Evolutionary conservation across 2,888 invertebrate genomes (phyloP).

Genomic region (Rhyacophila evoluta): DNA sequence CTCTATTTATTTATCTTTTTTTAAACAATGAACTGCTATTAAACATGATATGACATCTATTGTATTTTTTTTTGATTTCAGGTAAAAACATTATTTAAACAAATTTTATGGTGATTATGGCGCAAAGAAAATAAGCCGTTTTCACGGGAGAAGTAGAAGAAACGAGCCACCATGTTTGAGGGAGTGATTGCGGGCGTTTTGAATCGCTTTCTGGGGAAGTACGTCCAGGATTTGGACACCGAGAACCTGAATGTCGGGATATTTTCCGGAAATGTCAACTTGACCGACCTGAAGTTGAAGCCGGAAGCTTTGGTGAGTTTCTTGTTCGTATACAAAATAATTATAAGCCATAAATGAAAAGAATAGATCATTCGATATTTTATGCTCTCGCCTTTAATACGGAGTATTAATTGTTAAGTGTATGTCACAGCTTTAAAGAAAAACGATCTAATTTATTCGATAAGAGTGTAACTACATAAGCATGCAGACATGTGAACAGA

Average conservation of each 20-base stretch:
- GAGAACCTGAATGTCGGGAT: conserved; percentile 88
- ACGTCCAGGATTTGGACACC: conserved; percentile 84
- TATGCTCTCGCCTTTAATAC: too few species aligned
- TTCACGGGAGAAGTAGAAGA: not conserved
- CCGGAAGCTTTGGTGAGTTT: conserved; percentile 85
- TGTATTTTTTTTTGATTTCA: not conserved
- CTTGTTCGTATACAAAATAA: too few species aligned
- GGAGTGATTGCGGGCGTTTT: conserved; percentile 83
- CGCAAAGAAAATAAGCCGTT: not conserved
- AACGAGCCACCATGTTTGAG: conserved; percentile 74
- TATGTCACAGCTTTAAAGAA: too few species aligned
- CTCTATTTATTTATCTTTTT: too few species aligned
- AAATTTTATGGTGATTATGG: not conserved
- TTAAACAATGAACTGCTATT: too few species aligned
- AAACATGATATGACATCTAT: too few species aligned
- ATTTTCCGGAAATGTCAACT: conserved; percentile 83
- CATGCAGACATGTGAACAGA: too few species aligned
- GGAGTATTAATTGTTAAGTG: too few species aligned
- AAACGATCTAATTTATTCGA: too few species aligned
- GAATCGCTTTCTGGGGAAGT: conserved; percentile 84
- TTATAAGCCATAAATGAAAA: too few species aligned
- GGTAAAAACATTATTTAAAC: not conserved
- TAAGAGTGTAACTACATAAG: too few species aligned
- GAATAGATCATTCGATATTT: too few species aligned
- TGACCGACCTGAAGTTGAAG: conserved; percentile 81